Evolutionary conservation across 2,888 invertebrate genomes (phyloP).

Genomic region (Linnaemya vulpina): DNA sequence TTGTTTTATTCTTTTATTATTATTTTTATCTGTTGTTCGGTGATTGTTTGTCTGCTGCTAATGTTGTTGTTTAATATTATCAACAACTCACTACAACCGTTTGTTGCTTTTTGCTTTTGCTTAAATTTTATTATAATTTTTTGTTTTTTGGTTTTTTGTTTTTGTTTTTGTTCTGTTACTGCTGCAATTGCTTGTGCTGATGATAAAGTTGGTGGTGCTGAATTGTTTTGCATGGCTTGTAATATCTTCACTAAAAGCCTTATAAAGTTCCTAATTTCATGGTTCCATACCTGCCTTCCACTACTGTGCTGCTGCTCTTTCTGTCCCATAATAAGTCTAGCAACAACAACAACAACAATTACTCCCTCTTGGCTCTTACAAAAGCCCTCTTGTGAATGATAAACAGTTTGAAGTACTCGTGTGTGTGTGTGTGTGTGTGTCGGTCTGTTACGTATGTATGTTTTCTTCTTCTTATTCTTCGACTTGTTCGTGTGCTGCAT

Average conservation of each 20-base stretch:
- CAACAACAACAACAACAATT: conserved; percentile 32
- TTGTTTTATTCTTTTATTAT: conserved; percentile 11
- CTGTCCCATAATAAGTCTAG: conserved; percentile 44
- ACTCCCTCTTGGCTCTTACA: conserved; percentile 56
- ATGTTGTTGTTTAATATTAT: conserved; percentile 65
- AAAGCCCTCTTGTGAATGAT: conserved; percentile 56
- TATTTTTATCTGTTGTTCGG: conserved; percentile 36
- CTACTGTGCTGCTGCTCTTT: conserved; percentile 18
- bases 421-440: neutral
- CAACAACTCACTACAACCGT: conserved; percentile 36
- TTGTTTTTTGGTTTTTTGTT: neutral
- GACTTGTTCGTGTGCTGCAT: conserved; percentile 19
- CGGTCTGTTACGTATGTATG: conserved; percentile 19
- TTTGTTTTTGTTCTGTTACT: neutral
- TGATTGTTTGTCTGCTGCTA: conserved; percentile 53
- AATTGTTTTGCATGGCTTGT: conserved; percentile 71
- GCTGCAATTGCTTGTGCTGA: conserved; percentile 3
- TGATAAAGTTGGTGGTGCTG: conserved; percentile 26
- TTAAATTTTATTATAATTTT: neutral
- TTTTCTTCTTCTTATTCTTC: conserved; percentile 23
- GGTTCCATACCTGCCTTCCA: conserved; percentile 65
- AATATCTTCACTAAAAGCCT: conserved; percentile 73
- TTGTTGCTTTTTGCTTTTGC: neutral
- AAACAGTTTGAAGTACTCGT: neutral
- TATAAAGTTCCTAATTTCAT: conserved; percentile 70